Evolutionary conservation across 2,113 vertebrate genomes (phyloP).

Genomic region (Lycocorax pyrrhopterus): DNA sequence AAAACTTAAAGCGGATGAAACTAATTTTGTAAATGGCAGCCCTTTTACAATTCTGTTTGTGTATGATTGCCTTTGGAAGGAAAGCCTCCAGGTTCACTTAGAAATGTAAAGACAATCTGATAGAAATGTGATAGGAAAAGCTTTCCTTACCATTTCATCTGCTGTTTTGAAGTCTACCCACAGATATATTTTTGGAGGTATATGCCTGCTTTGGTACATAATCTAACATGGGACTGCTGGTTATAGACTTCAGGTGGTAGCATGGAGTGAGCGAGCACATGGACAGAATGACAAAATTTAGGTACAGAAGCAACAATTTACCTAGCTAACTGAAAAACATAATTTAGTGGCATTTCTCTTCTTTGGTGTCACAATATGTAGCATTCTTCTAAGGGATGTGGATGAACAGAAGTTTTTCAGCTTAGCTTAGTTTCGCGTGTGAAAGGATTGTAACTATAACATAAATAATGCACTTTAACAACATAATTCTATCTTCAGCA

Average conservation of each 20-base stretch:
- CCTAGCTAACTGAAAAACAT: not conserved
- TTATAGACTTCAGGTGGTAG: not conserved
- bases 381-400: not conserved
- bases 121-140: not conserved
- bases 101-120: not conserved
- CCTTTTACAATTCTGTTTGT: fast-evolving
- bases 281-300: not conserved
- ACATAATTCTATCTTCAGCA: not conserved
- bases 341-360: not conserved
- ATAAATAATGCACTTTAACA: not conserved
- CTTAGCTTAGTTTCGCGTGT: not conserved
- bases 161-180: not conserved
- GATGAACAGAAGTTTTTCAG: not conserved
- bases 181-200: not conserved
- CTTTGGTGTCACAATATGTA: not conserved
- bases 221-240: fast-evolving
- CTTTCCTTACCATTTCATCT: not conserved
- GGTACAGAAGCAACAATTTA: not conserved
- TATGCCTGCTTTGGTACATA: not conserved
- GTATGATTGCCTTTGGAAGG: not conserved
- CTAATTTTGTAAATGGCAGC: not conserved
- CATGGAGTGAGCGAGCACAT: no score
- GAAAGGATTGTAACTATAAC: not conserved
- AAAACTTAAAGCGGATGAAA: not conserved
- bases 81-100: not conserved